phyloP scores from a whole-genome alignment of 2,113 vertebrate species.

The Otus sunia region DNA sequence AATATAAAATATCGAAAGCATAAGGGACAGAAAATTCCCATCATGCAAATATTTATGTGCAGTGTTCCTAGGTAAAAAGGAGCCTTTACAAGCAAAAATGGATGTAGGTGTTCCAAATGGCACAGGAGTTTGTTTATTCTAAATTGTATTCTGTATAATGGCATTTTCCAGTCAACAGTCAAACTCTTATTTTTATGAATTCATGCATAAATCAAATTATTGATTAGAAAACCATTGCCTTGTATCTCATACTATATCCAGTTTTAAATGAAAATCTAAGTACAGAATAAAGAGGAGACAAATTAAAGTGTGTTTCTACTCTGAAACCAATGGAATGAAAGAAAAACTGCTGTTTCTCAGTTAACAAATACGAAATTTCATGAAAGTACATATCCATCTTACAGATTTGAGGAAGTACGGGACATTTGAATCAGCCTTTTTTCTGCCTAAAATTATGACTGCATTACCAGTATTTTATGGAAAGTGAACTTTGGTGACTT shows the following conservation, averaged over 20 bases:
- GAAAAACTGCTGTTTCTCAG: neutral
- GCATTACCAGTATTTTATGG: neutral
- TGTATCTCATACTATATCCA: neutral
- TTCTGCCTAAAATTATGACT: neutral
- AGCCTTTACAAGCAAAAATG: neutral
- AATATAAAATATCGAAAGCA: neutral
- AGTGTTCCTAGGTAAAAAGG: neutral
- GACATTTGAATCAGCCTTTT: neutral
- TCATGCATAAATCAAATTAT: neutral
- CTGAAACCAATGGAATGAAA: neutral
- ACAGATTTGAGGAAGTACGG: neutral
- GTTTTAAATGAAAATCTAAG: neutral
- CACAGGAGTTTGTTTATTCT: neutral
- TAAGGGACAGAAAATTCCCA: neutral
- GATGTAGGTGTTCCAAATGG: neutral
- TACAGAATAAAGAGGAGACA: neutral
- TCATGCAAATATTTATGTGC: neutral
- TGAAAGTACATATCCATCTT: neutral
- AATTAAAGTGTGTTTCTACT: neutral
- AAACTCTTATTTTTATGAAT: neutral
- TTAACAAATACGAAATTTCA: neutral
- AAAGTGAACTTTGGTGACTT: neutral
- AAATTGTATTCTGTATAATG: neutral
- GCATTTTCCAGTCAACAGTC: neutral
- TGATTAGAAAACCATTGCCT: neutral